These are phyloP conservation scores for Chaetura pelagica DNA, from an alignment of 2,113 vertebrate species.

Conservation along the genomic window DNA sequence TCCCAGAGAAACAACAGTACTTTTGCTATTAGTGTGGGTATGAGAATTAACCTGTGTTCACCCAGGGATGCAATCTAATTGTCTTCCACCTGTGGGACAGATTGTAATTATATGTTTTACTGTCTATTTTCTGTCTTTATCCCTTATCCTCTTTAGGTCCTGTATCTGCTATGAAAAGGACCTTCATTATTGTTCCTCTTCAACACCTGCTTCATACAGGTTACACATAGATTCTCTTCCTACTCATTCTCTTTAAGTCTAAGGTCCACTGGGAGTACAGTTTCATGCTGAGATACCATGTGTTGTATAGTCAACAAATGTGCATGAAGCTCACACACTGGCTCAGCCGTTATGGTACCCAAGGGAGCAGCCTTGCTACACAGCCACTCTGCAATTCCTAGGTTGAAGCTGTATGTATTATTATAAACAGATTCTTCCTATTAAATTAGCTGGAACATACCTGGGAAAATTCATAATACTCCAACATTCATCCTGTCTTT, in stretches of 20 bases:
- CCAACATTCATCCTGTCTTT: not conserved
- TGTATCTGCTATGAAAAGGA: not conserved
- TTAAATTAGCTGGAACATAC: slow-evolving; percentile 1
- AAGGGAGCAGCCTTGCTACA: not conserved
- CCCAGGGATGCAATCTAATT: not conserved
- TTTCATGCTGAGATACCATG: not conserved
- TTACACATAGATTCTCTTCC: not conserved
- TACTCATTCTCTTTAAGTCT: not conserved
- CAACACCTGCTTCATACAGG: not conserved
- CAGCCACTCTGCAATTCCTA: not conserved
- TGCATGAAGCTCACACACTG: fast-evolving
- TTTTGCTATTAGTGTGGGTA: not conserved
- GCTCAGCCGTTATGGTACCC: not conserved
- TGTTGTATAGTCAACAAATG: not conserved
- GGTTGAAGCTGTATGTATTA: not conserved
- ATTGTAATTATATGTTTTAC: not conserved
- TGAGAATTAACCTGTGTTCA: not conserved
- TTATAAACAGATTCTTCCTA: slow-evolving; percentile 23
- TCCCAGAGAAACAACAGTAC: too few species aligned
- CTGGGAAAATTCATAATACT: not conserved
- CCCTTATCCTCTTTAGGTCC: not conserved
- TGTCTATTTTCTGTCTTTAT: not conserved
- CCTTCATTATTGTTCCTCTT: not conserved
- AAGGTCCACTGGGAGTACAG: not conserved
- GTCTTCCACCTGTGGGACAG: not conserved